Evolutionary conservation across 2,797 vertebrate genomes (phyloP).

Genomic region (Coracias cyanogaster): DNA sequence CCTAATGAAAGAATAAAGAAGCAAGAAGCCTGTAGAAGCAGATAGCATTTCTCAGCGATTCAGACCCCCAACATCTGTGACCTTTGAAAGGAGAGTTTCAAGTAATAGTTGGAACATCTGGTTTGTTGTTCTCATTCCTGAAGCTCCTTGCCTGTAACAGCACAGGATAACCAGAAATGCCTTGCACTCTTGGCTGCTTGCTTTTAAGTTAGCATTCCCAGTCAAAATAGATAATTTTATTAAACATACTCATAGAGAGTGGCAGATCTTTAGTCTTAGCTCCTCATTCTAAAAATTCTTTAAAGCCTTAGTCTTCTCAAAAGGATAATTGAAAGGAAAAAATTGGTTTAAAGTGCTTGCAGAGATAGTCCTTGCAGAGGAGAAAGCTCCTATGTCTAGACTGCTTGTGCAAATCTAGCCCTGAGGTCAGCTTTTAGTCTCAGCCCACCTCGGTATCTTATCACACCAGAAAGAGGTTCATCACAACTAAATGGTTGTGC

Average conservation of each 20-base stretch:
- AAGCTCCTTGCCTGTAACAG: not conserved
- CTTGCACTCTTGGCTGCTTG: not conserved
- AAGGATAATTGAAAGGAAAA: not conserved
- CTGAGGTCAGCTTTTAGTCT: not conserved
- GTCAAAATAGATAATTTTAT: constrained; percentile 2
- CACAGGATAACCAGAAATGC: constrained; percentile 4
- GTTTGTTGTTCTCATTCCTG: not conserved
- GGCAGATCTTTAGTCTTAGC: not conserved
- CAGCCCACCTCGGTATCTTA: not conserved
- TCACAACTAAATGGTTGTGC: not conserved
- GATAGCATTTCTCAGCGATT: not conserved
- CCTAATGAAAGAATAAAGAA: not conserved
- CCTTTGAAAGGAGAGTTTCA: not conserved
- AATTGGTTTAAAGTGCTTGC: not conserved
- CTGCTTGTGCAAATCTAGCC: not conserved
- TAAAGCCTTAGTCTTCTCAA: not conserved
- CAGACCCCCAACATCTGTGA: not conserved
- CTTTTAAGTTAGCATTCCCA: constrained; percentile 25
- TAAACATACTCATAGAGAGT: not conserved
- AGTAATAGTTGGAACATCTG: not conserved
- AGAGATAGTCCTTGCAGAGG: not conserved
- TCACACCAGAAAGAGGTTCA: not conserved
- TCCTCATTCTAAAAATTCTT: constrained; percentile 11
- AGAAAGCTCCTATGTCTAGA: not conserved
- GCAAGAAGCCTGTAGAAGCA: not conserved